These are phyloP conservation scores for Calephelis nemesis DNA, from an alignment of 1,140 invertebrate species.

Conservation along the genomic window DNA sequence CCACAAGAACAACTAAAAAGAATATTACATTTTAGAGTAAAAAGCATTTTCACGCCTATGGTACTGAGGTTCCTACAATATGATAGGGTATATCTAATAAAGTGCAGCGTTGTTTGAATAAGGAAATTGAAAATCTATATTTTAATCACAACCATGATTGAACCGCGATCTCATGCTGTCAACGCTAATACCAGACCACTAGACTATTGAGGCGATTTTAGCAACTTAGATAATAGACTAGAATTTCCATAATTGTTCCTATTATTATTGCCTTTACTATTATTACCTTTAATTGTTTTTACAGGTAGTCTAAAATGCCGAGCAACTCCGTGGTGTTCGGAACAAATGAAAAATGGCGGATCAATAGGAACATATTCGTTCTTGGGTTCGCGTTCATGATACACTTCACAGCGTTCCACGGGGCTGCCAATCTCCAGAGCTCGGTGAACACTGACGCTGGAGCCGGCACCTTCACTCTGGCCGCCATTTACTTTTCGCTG, in stretches of 20 bases:
- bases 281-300: background rate
- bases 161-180: no score
- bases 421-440: constrained; percentile 88
- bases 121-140: no score
- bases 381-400: constrained; percentile 89
- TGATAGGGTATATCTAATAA: no score
- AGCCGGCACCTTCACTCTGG: constrained; percentile 85
- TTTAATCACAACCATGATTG: no score
- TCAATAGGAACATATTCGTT: constrained; percentile 86
- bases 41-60: no score
- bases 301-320: constrained; percentile 38
- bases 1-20: no score
- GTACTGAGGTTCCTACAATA: no score
- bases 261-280: background rate
- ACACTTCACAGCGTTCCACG: constrained; percentile 91
- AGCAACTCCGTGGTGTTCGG: constrained; percentile 49
- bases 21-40: no score
- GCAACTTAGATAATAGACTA: background rate
- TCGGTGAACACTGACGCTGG: constrained; percentile 85
- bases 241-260: background rate
- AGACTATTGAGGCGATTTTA: no score
- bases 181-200: no score
- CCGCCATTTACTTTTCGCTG: constrained; percentile 89
- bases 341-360: constrained; percentile 81
- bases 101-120: no score